Percentiles rank a stretch among this genome's conserved stretches.
Evolutionary conservation across 2,113 vertebrate species (phyloP).

Genomic region (human): GRCh38 chr9:4866001-4866500

Average conservation of each 20-base stretch:
- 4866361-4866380: not conserved
- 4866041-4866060: not conserved
- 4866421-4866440: slow-evolving; percentile 1
- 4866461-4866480: not conserved
- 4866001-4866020: not conserved
- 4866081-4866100: not conserved
- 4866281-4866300: not conserved
- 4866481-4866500: not conserved
- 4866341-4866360: not conserved
- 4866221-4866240: not conserved
- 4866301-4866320: not conserved
- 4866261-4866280: not conserved
- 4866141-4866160: not conserved
- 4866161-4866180: not conserved
- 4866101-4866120: not conserved
- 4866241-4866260: not conserved
- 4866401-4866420: slow-evolving; percentile 39
- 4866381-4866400: slow-evolving; percentile 40
- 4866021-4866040: not conserved
- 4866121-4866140: not conserved
- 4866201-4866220: not conserved
- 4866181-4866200: not conserved
- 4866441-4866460: not conserved
- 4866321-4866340: not conserved
- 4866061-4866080: slow-evolving; percentile 5